Conservation (phyloP, 2,888 invertebrate species). For the Drosophila nigricruria region DNA sequence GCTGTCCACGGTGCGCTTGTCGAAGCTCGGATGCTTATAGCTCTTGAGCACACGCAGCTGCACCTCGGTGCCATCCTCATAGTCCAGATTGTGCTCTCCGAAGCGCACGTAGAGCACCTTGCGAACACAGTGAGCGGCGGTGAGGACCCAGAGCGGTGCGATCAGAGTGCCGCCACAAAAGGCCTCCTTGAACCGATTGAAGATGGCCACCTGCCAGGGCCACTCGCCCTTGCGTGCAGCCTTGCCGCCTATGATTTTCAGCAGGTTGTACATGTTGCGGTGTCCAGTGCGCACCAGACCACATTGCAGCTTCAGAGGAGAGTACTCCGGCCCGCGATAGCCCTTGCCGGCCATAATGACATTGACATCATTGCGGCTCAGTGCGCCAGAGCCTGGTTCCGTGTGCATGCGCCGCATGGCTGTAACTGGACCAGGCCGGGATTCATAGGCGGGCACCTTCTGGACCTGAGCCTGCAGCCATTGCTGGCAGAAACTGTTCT, state of each 20-base stretch:
- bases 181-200: constrained; percentile 94
- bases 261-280: constrained; percentile 87
- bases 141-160: constrained; percentile 93
- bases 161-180: constrained; percentile 95
- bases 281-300: constrained; percentile 82
- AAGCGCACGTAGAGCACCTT: constrained; percentile 91
- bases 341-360: constrained; percentile 84
- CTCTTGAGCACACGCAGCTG: constrained; percentile 91
- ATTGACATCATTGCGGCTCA: constrained; percentile 81
- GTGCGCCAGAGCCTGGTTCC: constrained; percentile 33
- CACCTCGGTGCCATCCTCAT: constrained; percentile 91
- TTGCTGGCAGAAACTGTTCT: constrained; percentile 92
- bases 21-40: constrained; percentile 93
- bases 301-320: constrained; percentile 85
- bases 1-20: constrained; percentile 95
- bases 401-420: constrained; percentile 73
- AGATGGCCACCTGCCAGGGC: constrained; percentile 97
- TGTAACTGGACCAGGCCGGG: constrained; percentile 67
- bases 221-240: constrained; percentile 93
- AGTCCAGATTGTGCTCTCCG: constrained; percentile 93
- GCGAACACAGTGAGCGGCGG: constrained; percentile 94
- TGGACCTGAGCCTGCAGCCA: constrained; percentile 87
- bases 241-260: constrained; percentile 94
- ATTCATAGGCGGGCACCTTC: constrained; percentile 80
- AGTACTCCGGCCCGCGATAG: constrained; percentile 84